A percentile compares a stretch with the other conserved stretches of the same genome.
Conservation (phyloP, 2,113 vertebrate species). For the Tupaia tana region DNA sequence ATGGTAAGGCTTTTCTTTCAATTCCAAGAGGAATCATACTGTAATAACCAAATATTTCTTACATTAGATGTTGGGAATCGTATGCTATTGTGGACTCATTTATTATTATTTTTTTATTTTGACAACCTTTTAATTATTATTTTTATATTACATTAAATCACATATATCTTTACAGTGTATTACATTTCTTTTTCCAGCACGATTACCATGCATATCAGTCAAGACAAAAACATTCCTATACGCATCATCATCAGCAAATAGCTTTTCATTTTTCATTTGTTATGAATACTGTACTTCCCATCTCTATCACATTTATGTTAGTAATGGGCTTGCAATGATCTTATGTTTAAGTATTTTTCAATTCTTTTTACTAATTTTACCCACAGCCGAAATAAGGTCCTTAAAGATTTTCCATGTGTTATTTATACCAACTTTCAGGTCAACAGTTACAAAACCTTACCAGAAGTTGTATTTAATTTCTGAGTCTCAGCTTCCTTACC, state of each 20-base stretch:
- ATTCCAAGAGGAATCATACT: background rate
- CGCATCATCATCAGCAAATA: too few species aligned
- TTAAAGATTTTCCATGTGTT: constrained; percentile 5
- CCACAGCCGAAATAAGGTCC: background rate
- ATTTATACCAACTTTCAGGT: background rate
- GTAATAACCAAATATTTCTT: constrained; percentile 23
- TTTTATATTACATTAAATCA: too few species aligned
- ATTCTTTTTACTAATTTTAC: background rate
- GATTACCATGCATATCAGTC: too few species aligned
- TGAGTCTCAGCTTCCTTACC: background rate
- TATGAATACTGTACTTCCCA: background rate
- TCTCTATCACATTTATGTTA: background rate
- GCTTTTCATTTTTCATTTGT: background rate
- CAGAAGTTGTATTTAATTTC: constrained; percentile 26
- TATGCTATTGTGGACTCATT: background rate
- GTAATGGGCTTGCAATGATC: background rate
- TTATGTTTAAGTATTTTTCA: constrained; percentile 42
- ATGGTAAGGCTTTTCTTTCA: background rate
- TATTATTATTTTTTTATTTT: too few species aligned
- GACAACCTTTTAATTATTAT: too few species aligned
- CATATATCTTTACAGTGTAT: too few species aligned
- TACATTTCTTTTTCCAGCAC: too few species aligned
- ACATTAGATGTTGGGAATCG: background rate
- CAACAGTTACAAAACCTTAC: background rate
- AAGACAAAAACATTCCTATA: too few species aligned